phyloP scores from a whole-genome alignment of 2,113 vertebrate genomes.

The Collichthys lucidus region DNA sequence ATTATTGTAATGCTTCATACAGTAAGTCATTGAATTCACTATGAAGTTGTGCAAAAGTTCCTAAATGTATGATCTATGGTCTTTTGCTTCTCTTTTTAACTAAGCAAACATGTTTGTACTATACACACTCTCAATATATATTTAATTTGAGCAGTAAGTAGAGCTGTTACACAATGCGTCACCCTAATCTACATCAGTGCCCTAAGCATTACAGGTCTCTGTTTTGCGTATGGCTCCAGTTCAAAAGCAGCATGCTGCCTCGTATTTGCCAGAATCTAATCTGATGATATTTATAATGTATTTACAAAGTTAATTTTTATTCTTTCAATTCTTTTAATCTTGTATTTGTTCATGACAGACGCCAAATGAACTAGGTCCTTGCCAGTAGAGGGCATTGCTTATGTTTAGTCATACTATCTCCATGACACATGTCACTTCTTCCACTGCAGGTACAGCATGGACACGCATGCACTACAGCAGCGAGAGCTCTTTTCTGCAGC shows the following conservation, averaged over 20 bases:
- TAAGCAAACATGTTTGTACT: background rate
- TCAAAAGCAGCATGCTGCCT: conserved; percentile 14
- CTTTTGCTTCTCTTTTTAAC: conserved; percentile 6
- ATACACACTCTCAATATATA: background rate
- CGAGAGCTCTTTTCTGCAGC: conserved; percentile 36
- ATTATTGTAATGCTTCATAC: conserved; percentile 25
- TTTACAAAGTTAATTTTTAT: no score
- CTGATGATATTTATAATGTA: conserved; percentile 7
- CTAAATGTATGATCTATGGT: no score
- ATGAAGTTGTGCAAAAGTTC: conserved; percentile 6
- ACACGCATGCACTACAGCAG: conserved; percentile 43
- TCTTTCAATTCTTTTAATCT: background rate
- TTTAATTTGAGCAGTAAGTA: background rate
- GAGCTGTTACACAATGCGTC: conserved; percentile 26
- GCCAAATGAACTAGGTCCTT: conserved; percentile 11
- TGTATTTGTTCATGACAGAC: conserved; percentile 22
- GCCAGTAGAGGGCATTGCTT: conserved; percentile 3
- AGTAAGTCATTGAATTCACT: conserved; percentile 1
- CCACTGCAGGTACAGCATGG: conserved; percentile 68
- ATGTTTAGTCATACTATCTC: conserved; percentile 32
- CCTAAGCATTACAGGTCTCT: conserved; percentile 4
- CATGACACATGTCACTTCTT: conserved; percentile 52
- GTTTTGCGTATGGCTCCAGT: conserved; percentile 6
- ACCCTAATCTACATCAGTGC: background rate
- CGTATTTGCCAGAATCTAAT: conserved; percentile 5